These are phyloP conservation scores for Gavia stellata DNA, from an alignment of 2,113 vertebrate genomes.

Conservation along the genomic window DNA sequence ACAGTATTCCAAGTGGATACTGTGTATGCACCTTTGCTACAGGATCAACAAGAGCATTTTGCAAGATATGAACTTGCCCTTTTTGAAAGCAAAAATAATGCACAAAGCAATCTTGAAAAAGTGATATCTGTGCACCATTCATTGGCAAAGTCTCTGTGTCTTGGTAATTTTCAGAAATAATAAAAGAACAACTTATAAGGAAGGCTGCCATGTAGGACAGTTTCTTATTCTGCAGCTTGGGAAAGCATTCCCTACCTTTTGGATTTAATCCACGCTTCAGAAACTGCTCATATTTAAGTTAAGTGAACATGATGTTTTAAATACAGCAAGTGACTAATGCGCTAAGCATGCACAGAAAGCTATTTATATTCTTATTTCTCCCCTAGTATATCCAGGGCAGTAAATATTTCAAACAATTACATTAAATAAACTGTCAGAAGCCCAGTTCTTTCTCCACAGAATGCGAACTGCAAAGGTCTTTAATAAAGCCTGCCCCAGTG, in stretches of 20 bases:
- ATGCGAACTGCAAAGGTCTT: background rate
- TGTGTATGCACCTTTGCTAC: background rate
- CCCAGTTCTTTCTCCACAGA: background rate
- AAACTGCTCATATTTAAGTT: constrained; percentile 13
- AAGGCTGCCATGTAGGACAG: background rate
- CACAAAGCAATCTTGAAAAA: background rate
- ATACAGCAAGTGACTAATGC: constrained; percentile 1
- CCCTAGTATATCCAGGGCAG: background rate
- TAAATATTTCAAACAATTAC: background rate
- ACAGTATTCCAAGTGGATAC: background rate
- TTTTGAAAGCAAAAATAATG: background rate
- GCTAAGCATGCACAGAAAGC: background rate
- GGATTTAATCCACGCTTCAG: background rate
- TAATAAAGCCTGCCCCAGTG: background rate
- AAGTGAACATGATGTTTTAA: background rate
- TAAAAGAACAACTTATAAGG: background rate
- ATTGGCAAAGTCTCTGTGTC: background rate
- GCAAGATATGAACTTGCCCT: background rate
- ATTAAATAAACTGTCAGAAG: background rate
- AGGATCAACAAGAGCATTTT: background rate
- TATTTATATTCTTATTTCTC: constrained; percentile 24
- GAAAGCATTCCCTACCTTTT: background rate
- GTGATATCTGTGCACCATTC: background rate
- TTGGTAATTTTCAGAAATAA: background rate
- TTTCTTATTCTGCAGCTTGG: background rate